phyloP scores from a whole-genome alignment of 2,113 vertebrate genomes.

The Sebastes schlegelii region DNA sequence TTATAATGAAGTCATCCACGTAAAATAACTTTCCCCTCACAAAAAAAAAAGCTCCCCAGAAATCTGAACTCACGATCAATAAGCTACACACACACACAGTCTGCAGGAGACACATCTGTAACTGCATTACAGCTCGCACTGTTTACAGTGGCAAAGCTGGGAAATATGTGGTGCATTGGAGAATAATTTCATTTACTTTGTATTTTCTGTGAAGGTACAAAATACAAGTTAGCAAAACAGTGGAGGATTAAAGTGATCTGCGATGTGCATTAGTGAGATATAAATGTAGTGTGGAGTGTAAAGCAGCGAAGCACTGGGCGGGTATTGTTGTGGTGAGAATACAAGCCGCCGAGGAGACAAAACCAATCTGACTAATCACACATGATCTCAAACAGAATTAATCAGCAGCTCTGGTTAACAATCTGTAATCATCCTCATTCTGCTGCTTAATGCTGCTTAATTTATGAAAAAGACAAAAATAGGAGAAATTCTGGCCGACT shows the following conservation, averaged over 20 bases:
- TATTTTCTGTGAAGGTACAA: slow-evolving; percentile 43
- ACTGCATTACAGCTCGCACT: slow-evolving; percentile 53
- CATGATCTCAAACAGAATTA: slow-evolving; percentile 74
- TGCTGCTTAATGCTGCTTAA: slow-evolving; percentile 41
- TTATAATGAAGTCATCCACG: slow-evolving; percentile 49
- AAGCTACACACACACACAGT: slow-evolving; percentile 41
- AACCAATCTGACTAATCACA: slow-evolving; percentile 71
- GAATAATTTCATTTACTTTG: slow-evolving; percentile 49
- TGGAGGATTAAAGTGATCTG: slow-evolving; percentile 44
- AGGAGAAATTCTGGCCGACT: slow-evolving; percentile 25
- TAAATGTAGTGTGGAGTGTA: not conserved
- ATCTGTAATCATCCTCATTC: slow-evolving; percentile 63
- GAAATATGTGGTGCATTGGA: slow-evolving; percentile 36
- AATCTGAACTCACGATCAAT: slow-evolving; percentile 70
- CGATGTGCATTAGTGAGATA: slow-evolving; percentile 17
- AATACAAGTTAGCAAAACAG: slow-evolving; percentile 40
- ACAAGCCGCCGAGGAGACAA: slow-evolving; percentile 63
- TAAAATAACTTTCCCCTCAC: slow-evolving; percentile 36
- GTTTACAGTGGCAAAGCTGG: slow-evolving; percentile 46
- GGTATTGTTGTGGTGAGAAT: slow-evolving; percentile 63
- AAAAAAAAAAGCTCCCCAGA: slow-evolving; percentile 50
- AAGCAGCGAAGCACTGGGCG: slow-evolving; percentile 35
- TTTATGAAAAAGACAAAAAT: slow-evolving; percentile 44
- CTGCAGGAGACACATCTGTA: slow-evolving; percentile 46
- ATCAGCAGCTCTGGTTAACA: slow-evolving; percentile 68